Evolutionary conservation across 2,888 invertebrate species (phyloP), one percentile per base, ranked within the genome.

Genomic region (Herminia tarsipennalis): DNA sequence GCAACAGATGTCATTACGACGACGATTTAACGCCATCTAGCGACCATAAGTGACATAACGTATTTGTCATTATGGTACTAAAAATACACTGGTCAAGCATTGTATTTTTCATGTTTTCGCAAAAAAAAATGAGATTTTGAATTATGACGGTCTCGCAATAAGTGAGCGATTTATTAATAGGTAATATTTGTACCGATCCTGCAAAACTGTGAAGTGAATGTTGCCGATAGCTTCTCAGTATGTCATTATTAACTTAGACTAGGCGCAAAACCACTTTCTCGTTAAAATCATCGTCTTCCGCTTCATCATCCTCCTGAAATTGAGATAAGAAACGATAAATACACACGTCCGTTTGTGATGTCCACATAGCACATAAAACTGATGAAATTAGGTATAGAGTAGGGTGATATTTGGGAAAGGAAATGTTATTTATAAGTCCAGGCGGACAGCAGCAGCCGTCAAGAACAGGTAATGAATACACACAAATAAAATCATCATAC

Each of bases 261-360:
- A 81, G 33, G 35, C 59, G 73, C 34, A 80, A 39, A 2, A 79
- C 75, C 21, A 80, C 66, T 42, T 76, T 75, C 0, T 77, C 68
- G 12, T 65, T 66, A 10, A 57, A 78, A n/a, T 62, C 56, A n/a
- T 66, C 72, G 9, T 73, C 76, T 1, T 73, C 73, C 0, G 67
- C 70, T 0, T 66, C 70, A 3, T 69, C 77, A 3, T 63, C 54
- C 0, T 56, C 68, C 73, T 73, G 62, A 1, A 51, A 57, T 30
- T 5, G 3, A 18, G 30, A 30, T 12, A 44, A 49, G 6, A 20
- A 18, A 32, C 2, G 3, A 29, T 16, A 17, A n/a, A 29, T 14
- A 3, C 9, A 16, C 3, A 8, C 2, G 8, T 14, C 3, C 9
- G 3, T 18, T 18, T 8, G 22, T 8, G 4, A 22, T 2, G n/a